These are phyloP conservation scores for Prorops nasuta DNA, from an alignment of 1,140 invertebrate species.

Conservation along the genomic window DNA sequence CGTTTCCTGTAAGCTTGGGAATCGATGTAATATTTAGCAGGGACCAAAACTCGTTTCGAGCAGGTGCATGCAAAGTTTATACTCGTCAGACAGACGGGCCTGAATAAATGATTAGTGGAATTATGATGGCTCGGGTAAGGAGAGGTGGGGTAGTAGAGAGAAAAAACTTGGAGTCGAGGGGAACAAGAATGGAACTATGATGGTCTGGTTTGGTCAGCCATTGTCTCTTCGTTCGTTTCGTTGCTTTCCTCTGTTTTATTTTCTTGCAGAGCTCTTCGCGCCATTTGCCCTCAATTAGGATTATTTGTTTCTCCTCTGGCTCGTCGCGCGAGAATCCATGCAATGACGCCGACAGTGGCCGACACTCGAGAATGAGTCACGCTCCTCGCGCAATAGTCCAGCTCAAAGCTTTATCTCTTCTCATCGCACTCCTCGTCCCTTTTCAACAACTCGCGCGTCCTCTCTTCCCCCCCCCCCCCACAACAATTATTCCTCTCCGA, in stretches of 20 bases:
- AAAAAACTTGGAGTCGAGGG: background rate
- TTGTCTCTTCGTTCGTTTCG: background rate
- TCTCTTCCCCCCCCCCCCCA: slow-evolving; percentile 7
- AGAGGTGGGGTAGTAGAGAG: slow-evolving; percentile 2
- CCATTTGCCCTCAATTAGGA: slow-evolving; percentile 28
- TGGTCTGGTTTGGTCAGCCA: background rate
- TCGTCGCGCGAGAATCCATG: no score
- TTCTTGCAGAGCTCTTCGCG: slow-evolving; percentile 1
- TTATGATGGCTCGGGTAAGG: slow-evolving; percentile 11
- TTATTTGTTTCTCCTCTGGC: slow-evolving; percentile 27
- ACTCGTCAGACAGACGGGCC: no score
- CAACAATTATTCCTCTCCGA: no score
- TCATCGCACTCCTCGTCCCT: background rate
- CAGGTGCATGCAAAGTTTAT: no score
- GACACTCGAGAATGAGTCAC: slow-evolving; percentile 2
- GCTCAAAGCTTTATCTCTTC: background rate
- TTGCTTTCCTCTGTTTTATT: background rate
- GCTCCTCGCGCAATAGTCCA: slow-evolving; percentile 2
- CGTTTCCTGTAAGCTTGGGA: no score
- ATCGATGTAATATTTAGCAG: no score
- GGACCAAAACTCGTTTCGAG: no score
- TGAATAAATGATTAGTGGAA: slow-evolving; percentile 31
- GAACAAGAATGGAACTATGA: no score
- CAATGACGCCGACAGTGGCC: no score
- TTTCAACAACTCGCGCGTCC: slow-evolving; percentile 8